These are phyloP conservation scores for human (Homo sapiens) DNA, from an alignment of 2,113 vertebrate species.

Conservation along the genomic window GRCh38 chr20:63817501-63818000, in stretches of 20 bases:
- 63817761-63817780: neutral
- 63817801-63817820: neutral
- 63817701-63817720: no score
- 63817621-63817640: no score
- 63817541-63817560: no score
- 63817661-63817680: no score
- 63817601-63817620: no score
- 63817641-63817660: neutral
- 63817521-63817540: no score
- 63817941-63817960: neutral
- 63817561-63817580: no score
- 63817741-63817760: neutral
- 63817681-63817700: no score
- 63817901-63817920: neutral
- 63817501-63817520: neutral
- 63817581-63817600: no score
- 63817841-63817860: fast-evolving
- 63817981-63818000: no score
- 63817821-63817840: neutral
- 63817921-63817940: neutral
- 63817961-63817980: neutral
- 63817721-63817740: neutral
- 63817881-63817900: neutral
- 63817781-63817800: neutral
- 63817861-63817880: no score